phyloP scores from a whole-genome alignment of 1,140 invertebrate species.

The Anadara kagoshimensis region DNA sequence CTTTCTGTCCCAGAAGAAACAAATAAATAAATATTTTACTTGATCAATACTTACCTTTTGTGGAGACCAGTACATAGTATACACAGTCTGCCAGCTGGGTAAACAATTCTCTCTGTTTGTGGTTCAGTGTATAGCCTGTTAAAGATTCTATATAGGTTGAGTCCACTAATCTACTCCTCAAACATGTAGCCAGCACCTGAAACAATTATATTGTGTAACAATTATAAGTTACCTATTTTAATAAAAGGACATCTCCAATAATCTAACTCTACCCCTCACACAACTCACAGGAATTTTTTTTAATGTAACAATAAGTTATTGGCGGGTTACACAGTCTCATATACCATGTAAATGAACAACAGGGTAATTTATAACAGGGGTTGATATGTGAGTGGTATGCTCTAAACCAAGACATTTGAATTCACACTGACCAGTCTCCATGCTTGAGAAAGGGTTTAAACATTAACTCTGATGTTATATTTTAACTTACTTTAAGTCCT shows the following conservation, averaged over 20 bases:
- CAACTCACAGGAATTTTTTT: background rate
- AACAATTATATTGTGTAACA: conserved; percentile 3
- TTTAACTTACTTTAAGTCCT: conserved; percentile 62
- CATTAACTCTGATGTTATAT: too few relatives aligned
- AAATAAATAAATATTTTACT: background rate
- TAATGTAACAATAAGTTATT: background rate
- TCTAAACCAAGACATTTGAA: too few relatives aligned
- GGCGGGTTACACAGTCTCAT: background rate
- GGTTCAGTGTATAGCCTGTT: conserved; percentile 45
- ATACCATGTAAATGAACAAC: background rate
- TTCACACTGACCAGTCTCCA: too few relatives aligned
- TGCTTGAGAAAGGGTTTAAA: too few relatives aligned
- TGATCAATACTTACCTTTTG: conserved; percentile 50
- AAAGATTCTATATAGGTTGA: conserved; percentile 39
- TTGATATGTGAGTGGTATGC: too few relatives aligned
- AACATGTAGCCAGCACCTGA: conserved; percentile 58
- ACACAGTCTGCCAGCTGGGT: conserved; percentile 58
- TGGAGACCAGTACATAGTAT: conserved; percentile 60
- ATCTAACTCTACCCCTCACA: background rate
- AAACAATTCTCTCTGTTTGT: conserved; percentile 46
- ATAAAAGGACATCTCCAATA: too few relatives aligned
- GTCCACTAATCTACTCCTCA: conserved; percentile 49
- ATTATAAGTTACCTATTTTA: too few relatives aligned
- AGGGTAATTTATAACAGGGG: too few relatives aligned
- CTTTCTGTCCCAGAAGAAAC: too few relatives aligned